Evolutionary conservation across 2,888 invertebrate species (phyloP), one percentile per base, ranked within the genome.

Genomic region (Cosmia pyralina): DNA sequence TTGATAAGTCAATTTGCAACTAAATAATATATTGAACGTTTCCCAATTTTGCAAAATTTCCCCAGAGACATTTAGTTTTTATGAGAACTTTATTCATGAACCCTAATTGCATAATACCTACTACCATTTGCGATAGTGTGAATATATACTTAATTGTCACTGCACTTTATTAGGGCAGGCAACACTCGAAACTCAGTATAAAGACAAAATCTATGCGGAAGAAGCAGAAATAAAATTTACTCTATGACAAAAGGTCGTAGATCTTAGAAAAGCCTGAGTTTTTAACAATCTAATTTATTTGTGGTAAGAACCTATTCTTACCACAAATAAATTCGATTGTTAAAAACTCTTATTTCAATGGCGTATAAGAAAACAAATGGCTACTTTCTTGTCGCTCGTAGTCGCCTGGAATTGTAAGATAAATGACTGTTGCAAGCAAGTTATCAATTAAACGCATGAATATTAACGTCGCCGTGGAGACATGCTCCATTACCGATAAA

Each of bases 361-460:
- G 28, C 15, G 10, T 6, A 41, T 44, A 58, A 5, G 65, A 50
- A 60, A 59, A 70, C 41, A 67, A 67, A 55, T 74, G 44, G 68
- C 65, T 59, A 69, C 62, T 75, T 69, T 79, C 75, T 71, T 65
- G 60, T 19, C 2, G n/a, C 17, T 22, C 41, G 44, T 52, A 64
- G 59, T 53, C 58, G 46, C 13, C 10, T 67, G 83, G 63, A 73
- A 68, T 78, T 63, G 46, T 57, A 68, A 69, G 71, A 75, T 79
- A 82, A 82, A 79, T 82, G 69, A 34, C 44, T 44, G 70, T 70
- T 69, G 62, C 50, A 66, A 34, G 65, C 75, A 75, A 69, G 76
- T 75, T 73, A 85, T 84, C 67, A 82, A 81, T 81, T 84, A 84
- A 84, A 70, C 59, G 52, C 62, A 77, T 75, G 69, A 82, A 80